Base-by-base conservation (phyloP, 2,888 invertebrate species). In the Gisinianus flammeolus region DNA sequence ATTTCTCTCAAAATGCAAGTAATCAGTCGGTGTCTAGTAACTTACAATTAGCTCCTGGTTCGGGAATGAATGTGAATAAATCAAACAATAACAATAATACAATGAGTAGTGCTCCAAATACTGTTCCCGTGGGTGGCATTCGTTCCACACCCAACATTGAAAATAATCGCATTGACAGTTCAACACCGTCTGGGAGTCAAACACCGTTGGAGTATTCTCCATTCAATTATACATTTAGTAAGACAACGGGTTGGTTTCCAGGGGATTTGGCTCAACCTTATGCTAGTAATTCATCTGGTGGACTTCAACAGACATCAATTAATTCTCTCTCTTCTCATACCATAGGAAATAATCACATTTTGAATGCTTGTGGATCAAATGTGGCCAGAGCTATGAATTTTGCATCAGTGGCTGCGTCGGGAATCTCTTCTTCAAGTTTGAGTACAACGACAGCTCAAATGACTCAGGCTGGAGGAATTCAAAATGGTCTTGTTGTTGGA, bases 201-300 rank as follows among this genome's bases (percentile, higher is more conserved):
- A 89, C 91, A 30, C 90, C 92, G 0, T 90, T 91, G 81, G 94
- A 95, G 86, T 97, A 96, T 88, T 94, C 95, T 0, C 90, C 97
- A 82, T 96, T 97, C 88, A 94, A 94, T 86, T 94, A 94, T 86
- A 88, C 89, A 1, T 91, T 92, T 85, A 90, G 91, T 64, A 91
- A 91, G 31, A 83, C 83, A 0, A 74, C 82, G 1, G 88, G 90
- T 88, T 84, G 83, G 84, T 83, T 81, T 56, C 82, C 82, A 6
- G 84, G 82, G 1, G 83, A 83, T 69, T 71, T 83, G 33, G 83
- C 76, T 2, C 68, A 76, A 22, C 76, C 76, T n/a, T 70, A 74
- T 44, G 12, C 44, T 12, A 74, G 67, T 24, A 77, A 79, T 33
- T n/a, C 30, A 22, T 26, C 30, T 35, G 75, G 75, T 2, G 24